Evolutionary conservation across 2,888 invertebrate species (phyloP), one percentile per base, ranked within the genome.

Genomic region (Caenorhabditis macrosperma): DNA sequence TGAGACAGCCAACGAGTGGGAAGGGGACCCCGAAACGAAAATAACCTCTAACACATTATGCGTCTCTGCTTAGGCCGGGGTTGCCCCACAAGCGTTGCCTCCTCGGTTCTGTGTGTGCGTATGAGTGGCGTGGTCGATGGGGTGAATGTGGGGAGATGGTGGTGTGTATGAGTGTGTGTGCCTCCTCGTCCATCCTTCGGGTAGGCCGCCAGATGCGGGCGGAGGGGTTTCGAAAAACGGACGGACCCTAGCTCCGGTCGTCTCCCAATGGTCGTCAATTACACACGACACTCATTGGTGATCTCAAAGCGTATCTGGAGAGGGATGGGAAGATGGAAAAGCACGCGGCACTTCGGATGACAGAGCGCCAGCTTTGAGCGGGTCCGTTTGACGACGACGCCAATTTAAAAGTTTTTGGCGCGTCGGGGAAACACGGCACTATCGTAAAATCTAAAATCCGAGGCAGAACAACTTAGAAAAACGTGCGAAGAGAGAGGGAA

Each of bases 41-140:
- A 64, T 64, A 74, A 64, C 74, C 64, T 59, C 74, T 63, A 74
- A 74, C 74, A 74, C 74, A 74, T 74, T 74, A 74, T 74, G 74
- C 74, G 64, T 64, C 74, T 71, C 63, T 48, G 63, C 63, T 35
- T 60, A 59, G 33, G 50, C 55, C 63, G 61, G 48, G 57, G 35
- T 57, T 64, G 64, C 74, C 74, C 64, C 72, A 57, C 41, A 48
- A 38, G 33, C 54, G 63, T 50, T 54, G 57, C 74, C 64, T 54
- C 61, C 61, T 71, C 61, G 60, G 41, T 50, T 46, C 72, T 63
- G 63, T 72, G 71, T 72, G 64, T 74, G 64, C 74, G 74, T 74
- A 64, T 74, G 74, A 64, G 74, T 74, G 74, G 64, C 59, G 74
- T 74, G 57, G 74, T 57, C 64, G 57, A 30, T 33, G 57, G 59